Base-by-base conservation (phyloP, 2,888 invertebrate species). In the Tipula lateralis region DNA sequence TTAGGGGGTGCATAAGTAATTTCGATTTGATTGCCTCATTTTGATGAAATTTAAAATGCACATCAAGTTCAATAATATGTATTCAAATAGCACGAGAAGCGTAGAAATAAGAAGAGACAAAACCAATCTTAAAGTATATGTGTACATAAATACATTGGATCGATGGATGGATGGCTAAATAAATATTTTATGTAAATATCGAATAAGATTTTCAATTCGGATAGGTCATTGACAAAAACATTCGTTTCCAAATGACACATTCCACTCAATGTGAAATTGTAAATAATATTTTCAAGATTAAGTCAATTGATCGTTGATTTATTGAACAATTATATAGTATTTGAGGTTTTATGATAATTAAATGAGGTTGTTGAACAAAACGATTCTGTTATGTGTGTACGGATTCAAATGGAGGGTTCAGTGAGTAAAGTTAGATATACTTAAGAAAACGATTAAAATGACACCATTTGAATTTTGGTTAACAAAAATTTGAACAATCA, bases 221-320 rank as follows among this genome's bases (percentile, higher is more conserved):
- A 24, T 66, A 66, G 66, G 66, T 66, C 66, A 66, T 66, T 66
- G 66, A 66, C 66, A 66, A 66, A 66, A 66, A 24, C 24, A 66
- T 66, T 12, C n/a, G 66, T 4, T 66, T 66, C 12, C 9, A 24
- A 66, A 66, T 24, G 24, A 24, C 66, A 66, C 24, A 66, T 66
- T 66, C 24, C 66, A 9, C 66, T 66, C 19, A 24, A 66, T 24
- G 19, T 66, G 66, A 66, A 66, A 66, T 24, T 66, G 66, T 66
- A 66, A 66, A 66, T 66, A 66, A 66, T 66, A 24, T 66, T 19
- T 66, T 66, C 66, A 24, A 66, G 66, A 66, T 66, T 66, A 66
- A 66, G 66, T 9, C 12, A 66, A 66, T 19, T 66, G 24, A 24
- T 66, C 7, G 39, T 39, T 39, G 19, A n/a, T 50, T 50, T 7